These are phyloP conservation scores for Brachionus plicatilis DNA, from an alignment of 1,140 invertebrate species.

Conservation along the genomic window DNA sequence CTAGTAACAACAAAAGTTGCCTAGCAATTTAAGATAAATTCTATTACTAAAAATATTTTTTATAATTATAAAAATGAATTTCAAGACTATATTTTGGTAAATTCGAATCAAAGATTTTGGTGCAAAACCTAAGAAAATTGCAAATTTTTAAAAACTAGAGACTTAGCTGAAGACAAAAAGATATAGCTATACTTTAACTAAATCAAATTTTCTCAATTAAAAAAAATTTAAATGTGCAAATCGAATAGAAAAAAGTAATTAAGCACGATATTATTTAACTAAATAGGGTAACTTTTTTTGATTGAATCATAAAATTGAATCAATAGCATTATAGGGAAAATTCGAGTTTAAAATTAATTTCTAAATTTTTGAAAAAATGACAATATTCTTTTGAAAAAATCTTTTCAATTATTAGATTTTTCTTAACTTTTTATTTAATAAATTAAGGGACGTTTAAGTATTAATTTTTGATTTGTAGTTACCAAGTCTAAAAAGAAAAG, in stretches of 20 bases:
- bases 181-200: neutral
- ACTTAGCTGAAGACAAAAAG: neutral
- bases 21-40: neutral
- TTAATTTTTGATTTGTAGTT: neutral
- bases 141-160: neutral
- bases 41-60: neutral
- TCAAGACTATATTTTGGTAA: neutral
- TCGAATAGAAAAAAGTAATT: no score
- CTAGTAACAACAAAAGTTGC: neutral
- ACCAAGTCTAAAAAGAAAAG: neutral
- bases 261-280: neutral
- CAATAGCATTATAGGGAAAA: neutral
- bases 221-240: neutral
- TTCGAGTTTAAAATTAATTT: neutral
- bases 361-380: neutral
- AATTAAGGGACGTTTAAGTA: neutral
- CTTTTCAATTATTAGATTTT: neutral
- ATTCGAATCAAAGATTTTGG: neutral
- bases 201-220: neutral
- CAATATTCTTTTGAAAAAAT: neutral
- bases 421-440: neutral
- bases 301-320: neutral
- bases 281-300: neutral
- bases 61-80: neutral
- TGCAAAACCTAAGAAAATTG: neutral